A percentile compares a stretch with the other conserved stretches of the same genome.
Evolutionary conservation across 1,140 invertebrate species (phyloP).

Genomic region (Drosophila takahashii): DNA sequence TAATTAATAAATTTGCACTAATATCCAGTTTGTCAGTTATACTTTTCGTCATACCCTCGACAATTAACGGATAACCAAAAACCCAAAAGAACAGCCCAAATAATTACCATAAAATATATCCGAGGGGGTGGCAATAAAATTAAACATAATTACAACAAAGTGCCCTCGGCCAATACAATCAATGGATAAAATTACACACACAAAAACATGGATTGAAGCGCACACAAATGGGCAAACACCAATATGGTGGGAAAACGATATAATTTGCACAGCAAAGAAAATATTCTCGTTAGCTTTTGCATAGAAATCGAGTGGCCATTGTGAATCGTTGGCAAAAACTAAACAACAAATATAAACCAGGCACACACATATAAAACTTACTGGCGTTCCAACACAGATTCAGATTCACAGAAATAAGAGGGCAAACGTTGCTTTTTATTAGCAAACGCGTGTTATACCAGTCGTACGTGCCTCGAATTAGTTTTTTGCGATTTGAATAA

Average conservation of each 20-base stretch:
- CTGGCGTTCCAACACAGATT: constrained; percentile 21
- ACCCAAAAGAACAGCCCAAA: constrained; percentile 24
- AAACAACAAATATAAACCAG: constrained; percentile 57
- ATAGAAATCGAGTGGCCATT: constrained; percentile 47
- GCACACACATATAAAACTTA: constrained; percentile 38
- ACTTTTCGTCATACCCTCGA: constrained; percentile 5
- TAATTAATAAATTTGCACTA: no score
- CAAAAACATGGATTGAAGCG: constrained; percentile 21
- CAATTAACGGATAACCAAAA: constrained; percentile 46
- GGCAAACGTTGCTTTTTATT: constrained; percentile 68
- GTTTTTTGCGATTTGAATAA: constrained; percentile 82
- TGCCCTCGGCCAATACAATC: constrained; percentile 50
- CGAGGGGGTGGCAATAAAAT: constrained; percentile 63
- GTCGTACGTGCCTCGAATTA: constrained; percentile 75
- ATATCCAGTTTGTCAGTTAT: not conserved
- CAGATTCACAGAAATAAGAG: constrained; percentile 15
- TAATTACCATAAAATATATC: constrained; percentile 42
- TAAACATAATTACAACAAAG: constrained; percentile 78
- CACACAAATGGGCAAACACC: constrained; percentile 18
- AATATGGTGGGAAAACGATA: constrained; percentile 50
- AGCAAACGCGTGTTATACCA: constrained; percentile 53
- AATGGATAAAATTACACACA: constrained; percentile 19
- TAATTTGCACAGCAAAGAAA: constrained; percentile 69
- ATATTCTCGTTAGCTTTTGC: constrained; percentile 58
- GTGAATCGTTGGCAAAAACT: constrained; percentile 73